Evolutionary conservation across 2,888 invertebrate species (phyloP), one percentile per base, ranked within the genome.

Genomic region (Eupithecia abbreviata): DNA sequence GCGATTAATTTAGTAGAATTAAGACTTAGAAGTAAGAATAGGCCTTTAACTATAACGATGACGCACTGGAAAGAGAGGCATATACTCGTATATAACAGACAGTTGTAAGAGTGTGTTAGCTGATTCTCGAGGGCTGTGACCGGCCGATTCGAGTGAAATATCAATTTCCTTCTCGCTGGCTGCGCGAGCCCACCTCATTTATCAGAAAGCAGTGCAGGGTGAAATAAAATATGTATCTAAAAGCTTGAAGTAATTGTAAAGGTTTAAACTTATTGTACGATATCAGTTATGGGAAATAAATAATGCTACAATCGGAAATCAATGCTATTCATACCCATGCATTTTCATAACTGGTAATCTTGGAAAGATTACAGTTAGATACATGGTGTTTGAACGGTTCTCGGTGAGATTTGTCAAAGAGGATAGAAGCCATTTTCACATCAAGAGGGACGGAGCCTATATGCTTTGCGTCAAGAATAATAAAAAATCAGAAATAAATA

Each of bases 151-250:
- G 86, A 91, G 87, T 91, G 89, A 92, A 92, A 92, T 92, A 93
- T 92, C 92, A 93, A 91, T 92, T 91, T 90, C 89, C 91, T 89
- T 86, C 84, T 85, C 88, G 84, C 84, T 88, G 90, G 87, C 85
- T 88, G 87, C 85, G 83, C 83, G 81, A 81, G 84, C 42, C 84
- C 86, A 85, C 88, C 90, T 88, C 91, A 90, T 92, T 92, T 90
- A 87, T 88, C 87, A 87, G 84, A 83, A 83, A 85, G 86, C 84
- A 83, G 80, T 82, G 85, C 82, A 80, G 84, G 84, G 82, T 85
- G 86, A 84, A 88, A 89, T 86, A 86, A 86, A 85, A 87, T 87
- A 85, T 86, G 82, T 75, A 66, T 42, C 66, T 69, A 13, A 70
- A 69, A 68, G 75, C 75, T 72, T 43, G 45, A 58, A 58, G 68